Evolutionary conservation across 2,113 vertebrate genomes (phyloP), one percentile per base, ranked within the genome.

Genomic region (Cynopterus brachyotis): DNA sequence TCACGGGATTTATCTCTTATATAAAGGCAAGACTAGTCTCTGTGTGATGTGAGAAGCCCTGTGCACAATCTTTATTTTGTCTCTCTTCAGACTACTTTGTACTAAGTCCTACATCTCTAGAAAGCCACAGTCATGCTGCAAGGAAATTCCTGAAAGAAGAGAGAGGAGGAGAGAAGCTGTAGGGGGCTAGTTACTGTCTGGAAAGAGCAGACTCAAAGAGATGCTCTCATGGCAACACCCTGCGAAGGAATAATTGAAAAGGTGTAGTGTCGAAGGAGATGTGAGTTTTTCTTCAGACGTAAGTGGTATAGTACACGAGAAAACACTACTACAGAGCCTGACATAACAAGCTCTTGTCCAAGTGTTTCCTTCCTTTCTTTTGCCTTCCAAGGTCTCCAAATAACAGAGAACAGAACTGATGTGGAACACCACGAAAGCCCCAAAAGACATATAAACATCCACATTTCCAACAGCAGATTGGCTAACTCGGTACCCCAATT

Each of bases 141-240:
- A 37, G 53, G 64, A 87, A 95, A 84, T 85, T 28, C 10, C 30
- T 59, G 59, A 59, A 73, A 79, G 57, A 73, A 42, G 37, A 57
- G 10, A 70, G 57, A 72, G 11, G 30, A 67, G 60, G 15, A 40
- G 40, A 95, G 55, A 26, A 53, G 9, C 53, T 8, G 20, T 24
- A 50, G 26, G 2, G 26, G 0, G 1, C 12, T 11, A 13, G 13
- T 37, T 5, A 5, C 45, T 69, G 24, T 59, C 32, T 30, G 0
- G 24, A n/a, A 45, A 91, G 19, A 19, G 13, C 32, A 50, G 17
- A 28, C 28, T 30, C 75, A 9, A 30, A 8, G 9, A 79, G 10
- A 20, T 9, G 47, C 7, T 30, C 9, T 47, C 24, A 13, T 64
- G 32, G 28, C 53, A 19, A 53, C 45, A 40, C 42, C 2, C 40